Base-by-base conservation (phyloP, 2,888 invertebrate species). In the Cryptophagus acutangulus region DNA sequence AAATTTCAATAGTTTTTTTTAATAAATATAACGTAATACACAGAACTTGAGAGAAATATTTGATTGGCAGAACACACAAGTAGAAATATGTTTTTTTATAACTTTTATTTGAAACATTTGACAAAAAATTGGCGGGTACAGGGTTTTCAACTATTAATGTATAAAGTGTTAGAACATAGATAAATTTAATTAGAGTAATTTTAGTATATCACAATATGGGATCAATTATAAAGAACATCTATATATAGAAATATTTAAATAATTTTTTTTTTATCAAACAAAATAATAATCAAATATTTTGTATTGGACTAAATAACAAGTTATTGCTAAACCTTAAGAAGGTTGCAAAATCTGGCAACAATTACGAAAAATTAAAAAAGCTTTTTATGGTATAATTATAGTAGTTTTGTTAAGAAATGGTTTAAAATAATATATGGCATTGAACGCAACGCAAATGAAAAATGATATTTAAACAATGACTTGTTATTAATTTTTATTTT, bases 281-380 rank as follows among this genome's bases (percentile, higher is more conserved):
- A 20, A 13, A 31, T 20, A 31, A 12, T 17, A 38, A 17, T 18
- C 9, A 30, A 38, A 31, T 31, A 16, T 38, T 17, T 30, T 28
- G 30, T 38, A 37, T 38, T 33, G 25, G 17, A 14, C 12, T 16
- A 12, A 38, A 33, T 38, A 38, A 33, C 38, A 38, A 38, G 38
- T 38, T 38, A 38, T 38, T 38, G 38, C 33, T 18, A 9, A 31
- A 30, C 15, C n/a, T n/a, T n/a, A n/a, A n/a, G n/a, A 13, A 18
- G 9, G 17, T 31, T 29, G 3, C 36, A 28, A 20, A 36, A 14
- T 24, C 14, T 29, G 10, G 17, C 29, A 36, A 36, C 29, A 28
- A 28, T 15, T 28, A 36, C 6, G 13, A 14, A 36, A 28, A 36
- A 28, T 17, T 34, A 26, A 31, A 31, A 31, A 26, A 26, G n/a